Evolutionary conservation across 2,113 vertebrate genomes (phyloP).

Genomic region (Corapipo altera): DNA sequence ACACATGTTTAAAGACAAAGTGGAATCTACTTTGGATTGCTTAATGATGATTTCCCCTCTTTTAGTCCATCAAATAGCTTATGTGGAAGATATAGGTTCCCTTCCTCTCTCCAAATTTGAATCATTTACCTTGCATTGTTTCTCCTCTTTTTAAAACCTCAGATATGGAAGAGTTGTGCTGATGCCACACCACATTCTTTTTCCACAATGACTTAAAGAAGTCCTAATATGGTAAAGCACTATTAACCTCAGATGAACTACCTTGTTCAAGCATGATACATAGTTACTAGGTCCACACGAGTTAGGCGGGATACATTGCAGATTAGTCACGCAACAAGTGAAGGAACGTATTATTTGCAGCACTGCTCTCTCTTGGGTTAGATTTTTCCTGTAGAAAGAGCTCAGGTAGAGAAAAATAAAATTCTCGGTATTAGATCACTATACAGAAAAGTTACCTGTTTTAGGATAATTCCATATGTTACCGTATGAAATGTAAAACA

Average conservation of each 20-base stretch:
- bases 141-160: background rate
- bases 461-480: background rate
- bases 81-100: background rate
- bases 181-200: constrained; percentile 3
- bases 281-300: constrained; percentile 29
- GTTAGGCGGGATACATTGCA: constrained; percentile 6
- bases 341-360: constrained; percentile 1
- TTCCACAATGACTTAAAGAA: background rate
- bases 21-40: background rate
- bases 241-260: constrained; percentile 33
- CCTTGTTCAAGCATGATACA: constrained; percentile 43
- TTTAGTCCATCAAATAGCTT: background rate
- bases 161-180: background rate
- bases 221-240: background rate
- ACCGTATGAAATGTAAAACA: background rate
- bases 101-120: background rate
- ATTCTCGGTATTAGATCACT: background rate
- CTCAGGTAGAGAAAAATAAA: background rate
- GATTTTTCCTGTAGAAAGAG: background rate
- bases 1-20: background rate
- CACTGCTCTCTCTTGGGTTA: background rate
- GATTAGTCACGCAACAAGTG: constrained; percentile 39
- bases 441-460: background rate
- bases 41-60: background rate
- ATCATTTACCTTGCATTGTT: background rate